Conservation (phyloP, 2,888 invertebrate genomes). For the Hermaeophaga mercurialis region DNA sequence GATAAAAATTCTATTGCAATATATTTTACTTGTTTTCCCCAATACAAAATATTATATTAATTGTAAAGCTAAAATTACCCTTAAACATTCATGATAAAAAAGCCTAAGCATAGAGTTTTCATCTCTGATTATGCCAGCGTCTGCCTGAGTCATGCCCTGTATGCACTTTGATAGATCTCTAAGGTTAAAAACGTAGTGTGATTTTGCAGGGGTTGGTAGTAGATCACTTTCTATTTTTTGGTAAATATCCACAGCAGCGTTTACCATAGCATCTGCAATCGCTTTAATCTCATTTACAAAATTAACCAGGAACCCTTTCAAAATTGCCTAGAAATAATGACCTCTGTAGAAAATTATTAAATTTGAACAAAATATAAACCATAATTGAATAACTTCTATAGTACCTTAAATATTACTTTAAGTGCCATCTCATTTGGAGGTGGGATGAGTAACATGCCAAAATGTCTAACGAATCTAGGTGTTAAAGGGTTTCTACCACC, state of each 20-base stretch:
- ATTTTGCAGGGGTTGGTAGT: constrained; percentile 88
- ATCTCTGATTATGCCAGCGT: constrained; percentile 69
- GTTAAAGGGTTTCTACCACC: constrained; percentile 88
- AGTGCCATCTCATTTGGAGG: constrained; percentile 78
- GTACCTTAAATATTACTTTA: constrained; percentile 75
- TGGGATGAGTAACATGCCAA: constrained; percentile 83
- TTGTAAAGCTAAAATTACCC: constrained; percentile 58
- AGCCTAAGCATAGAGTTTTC: constrained; percentile 74
- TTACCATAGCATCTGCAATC: constrained; percentile 74
- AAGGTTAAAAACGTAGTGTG: constrained; percentile 92
- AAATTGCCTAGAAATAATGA: constrained; percentile 63
- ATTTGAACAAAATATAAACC: neutral
- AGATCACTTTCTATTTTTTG: constrained; percentile 77
- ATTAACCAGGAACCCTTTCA: constrained; percentile 77
- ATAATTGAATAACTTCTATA: too few species aligned
- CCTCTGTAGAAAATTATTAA: too few species aligned
- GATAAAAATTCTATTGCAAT: too few species aligned
- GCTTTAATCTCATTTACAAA: constrained; percentile 73
- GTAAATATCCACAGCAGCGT: constrained; percentile 85
- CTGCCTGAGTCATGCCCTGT: constrained; percentile 87
- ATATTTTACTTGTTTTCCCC: neutral
- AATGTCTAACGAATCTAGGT: constrained; percentile 84
- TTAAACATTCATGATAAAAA: constrained; percentile 89
- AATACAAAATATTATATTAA: neutral
- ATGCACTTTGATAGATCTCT: constrained; percentile 89